Conservation (phyloP, 2,797 vertebrate genomes). For the Ispidina picta region DNA sequence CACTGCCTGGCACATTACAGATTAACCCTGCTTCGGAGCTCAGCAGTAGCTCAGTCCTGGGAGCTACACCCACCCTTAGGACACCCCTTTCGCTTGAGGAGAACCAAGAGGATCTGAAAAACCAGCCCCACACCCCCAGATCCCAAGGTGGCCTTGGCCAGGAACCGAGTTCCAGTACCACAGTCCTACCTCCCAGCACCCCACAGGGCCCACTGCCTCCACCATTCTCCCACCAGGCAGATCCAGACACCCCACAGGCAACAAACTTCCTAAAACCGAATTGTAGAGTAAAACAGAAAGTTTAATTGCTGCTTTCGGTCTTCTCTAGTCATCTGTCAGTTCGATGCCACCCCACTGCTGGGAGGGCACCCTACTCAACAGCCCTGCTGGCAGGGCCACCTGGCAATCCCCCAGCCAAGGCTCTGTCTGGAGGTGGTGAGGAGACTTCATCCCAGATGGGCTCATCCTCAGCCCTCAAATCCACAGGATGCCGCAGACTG, state of each 20-base stretch:
- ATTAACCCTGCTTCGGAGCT: not conserved
- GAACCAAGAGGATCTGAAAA: not conserved
- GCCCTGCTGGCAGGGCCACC: not conserved
- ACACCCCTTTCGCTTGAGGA: not conserved
- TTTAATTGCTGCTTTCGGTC: slow-evolving; percentile 22
- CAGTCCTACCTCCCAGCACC: fast-evolving
- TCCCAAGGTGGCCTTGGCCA: fast-evolving
- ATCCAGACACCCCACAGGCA: not conserved
- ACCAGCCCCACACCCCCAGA: not conserved
- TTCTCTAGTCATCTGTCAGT: not conserved
- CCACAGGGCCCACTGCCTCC: fast-evolving
- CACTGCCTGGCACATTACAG: not conserved
- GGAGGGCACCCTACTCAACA: fast-evolving
- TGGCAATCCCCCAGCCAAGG: not conserved
- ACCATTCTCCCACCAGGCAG: not conserved
- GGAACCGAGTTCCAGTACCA: not conserved
- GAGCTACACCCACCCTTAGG: not conserved
- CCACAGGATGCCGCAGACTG: not conserved
- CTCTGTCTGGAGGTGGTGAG: not conserved
- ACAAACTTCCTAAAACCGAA: not conserved
- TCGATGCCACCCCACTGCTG: not conserved
- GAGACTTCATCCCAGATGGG: fast-evolving
- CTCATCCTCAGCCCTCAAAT: not conserved
- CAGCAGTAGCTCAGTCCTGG: not conserved
- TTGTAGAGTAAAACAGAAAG: not conserved